Conservation (phyloP, 2,113 vertebrate species). For the Hystrix brachyura region DNA sequence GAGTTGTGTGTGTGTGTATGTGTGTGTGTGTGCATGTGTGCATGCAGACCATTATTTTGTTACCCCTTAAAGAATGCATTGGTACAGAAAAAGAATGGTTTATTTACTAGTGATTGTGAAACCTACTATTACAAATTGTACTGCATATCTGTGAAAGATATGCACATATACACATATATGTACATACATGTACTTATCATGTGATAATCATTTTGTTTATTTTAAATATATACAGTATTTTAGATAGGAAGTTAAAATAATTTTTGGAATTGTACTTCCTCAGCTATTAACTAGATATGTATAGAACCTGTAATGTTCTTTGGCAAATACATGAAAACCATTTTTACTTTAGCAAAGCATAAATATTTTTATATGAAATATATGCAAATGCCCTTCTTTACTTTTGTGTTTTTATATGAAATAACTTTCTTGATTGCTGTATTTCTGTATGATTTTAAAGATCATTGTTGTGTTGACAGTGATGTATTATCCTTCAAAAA, state of each 20-base stretch:
- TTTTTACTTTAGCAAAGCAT: background rate
- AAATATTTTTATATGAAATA: background rate
- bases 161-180: background rate
- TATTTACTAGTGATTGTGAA: background rate
- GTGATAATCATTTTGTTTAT: background rate
- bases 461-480: background rate
- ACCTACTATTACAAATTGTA: background rate
- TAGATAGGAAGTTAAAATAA: background rate
- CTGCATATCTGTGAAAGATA: background rate
- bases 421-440: background rate
- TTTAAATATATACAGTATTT: background rate
- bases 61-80: background rate
- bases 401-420: background rate
- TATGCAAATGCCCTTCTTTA: rapidly evolving
- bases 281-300: background rate
- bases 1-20: background rate
- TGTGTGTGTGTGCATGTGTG: background rate
- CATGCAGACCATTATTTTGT: background rate
- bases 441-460: background rate
- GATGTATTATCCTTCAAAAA: background rate
- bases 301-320: background rate
- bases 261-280: constrained; percentile 36
- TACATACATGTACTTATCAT: background rate
- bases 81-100: background rate
- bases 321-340: background rate